Evolutionary conservation across 2,888 invertebrate genomes (phyloP).

Genomic region (Pemphredon lugubris): DNA sequence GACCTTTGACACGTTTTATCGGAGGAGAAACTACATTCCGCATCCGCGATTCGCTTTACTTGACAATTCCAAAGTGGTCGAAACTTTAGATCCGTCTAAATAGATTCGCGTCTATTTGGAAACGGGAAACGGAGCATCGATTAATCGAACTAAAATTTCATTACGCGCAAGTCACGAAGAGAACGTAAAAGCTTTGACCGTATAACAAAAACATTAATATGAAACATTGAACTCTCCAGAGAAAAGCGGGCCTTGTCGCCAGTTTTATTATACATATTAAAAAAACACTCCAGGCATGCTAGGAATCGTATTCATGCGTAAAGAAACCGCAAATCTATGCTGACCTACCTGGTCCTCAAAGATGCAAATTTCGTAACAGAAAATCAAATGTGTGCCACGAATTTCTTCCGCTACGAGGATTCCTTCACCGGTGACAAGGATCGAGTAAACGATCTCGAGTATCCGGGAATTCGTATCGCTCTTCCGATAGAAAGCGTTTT

Average conservation of each 20-base stretch:
- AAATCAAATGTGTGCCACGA: not conserved
- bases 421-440: not conserved
- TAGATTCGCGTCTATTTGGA: not conserved
- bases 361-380: constrained; percentile 13
- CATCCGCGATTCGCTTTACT: constrained; percentile 5
- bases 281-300: too few relatives aligned
- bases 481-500: constrained; percentile 61
- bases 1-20: constrained; percentile 54
- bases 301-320: too few relatives aligned
- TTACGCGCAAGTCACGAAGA: too few relatives aligned
- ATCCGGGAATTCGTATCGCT: constrained; percentile 49
- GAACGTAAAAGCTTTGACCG: too few relatives aligned
- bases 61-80: not conserved
- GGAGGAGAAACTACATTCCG: constrained; percentile 35
- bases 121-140: too few relatives aligned
- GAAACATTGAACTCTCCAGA: too few relatives aligned
- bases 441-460: not conserved
- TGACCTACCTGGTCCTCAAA: constrained; percentile 1
- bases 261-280: too few relatives aligned
- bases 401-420: not conserved
- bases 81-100: not conserved
- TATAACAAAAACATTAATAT: too few relatives aligned
- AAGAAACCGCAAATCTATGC: not conserved
- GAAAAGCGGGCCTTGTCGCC: too few relatives aligned
- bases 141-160: too few relatives aligned